Base-by-base conservation (phyloP, 2,113 vertebrate species). In the Phalacrocorax carbo region DNA sequence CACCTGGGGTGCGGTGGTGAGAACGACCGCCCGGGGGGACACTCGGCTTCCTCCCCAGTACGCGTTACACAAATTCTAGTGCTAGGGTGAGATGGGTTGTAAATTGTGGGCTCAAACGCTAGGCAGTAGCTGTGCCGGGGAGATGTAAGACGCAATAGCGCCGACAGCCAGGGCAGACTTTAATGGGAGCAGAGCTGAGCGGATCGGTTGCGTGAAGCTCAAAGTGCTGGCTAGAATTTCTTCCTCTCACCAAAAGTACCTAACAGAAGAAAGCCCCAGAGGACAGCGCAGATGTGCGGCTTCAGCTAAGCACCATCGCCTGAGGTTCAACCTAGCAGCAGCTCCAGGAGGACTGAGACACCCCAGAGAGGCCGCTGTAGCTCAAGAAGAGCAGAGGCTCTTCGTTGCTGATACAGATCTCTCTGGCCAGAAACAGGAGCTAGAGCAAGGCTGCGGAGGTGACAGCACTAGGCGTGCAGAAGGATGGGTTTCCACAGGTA, bases 391-490 rank as follows among this genome's bases (percentile, higher is more conserved):
- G 36, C 36, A 44, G 78, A 18, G 52, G 36, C 46, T 36, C 54
- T 27, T 60, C 11, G 1, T 22, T 16, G 42, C 1, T 5, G 70
- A 38, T 5, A 19, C 2, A 2, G 34, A 13, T 4, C 46, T n/a
- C 61, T 44, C 61, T 7, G 15, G 52, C 69, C 54, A 36, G 48
- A 44, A 46, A 2, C 46, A 34, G 32, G 46, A 69, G 72, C 36
- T 46, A 34, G 26, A 44, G 66, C 65, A 49, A 44, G 40, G 36
- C 82, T 10, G 42, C 4, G 34, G 32, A 26, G 36, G 15, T 34
- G 62, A 34, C 1, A 44, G 27, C 49, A 29, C 55, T 21, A 19
- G 19, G 23, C 4, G n/a, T 0, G n/a, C 32, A 23, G 44, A 32
- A 70, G n/a, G 29, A 57, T 0, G 19, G 15, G 18, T 3, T 26